A percentile compares a stretch with the other conserved stretches of the same genome.
Evolutionary conservation across 1,140 invertebrate genomes (phyloP).

Genomic region (Meteorus sp.): DNA sequence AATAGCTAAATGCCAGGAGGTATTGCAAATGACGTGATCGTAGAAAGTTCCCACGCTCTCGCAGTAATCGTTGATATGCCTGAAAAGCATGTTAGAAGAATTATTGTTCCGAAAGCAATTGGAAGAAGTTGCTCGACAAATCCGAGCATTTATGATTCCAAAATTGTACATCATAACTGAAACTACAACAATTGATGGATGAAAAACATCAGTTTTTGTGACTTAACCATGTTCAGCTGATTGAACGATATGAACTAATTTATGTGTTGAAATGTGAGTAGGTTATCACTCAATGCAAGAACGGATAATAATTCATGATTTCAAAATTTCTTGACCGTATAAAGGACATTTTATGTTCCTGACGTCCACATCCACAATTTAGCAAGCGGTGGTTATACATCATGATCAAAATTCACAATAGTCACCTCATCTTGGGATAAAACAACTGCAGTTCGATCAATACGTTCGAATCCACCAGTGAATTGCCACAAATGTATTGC

Average conservation of each 20-base stretch:
- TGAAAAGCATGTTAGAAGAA: conserved; percentile 47
- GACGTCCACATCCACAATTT: no score
- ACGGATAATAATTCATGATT: no score
- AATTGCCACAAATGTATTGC: conserved; percentile 94
- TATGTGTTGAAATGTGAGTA: no score
- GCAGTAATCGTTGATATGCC: conserved; percentile 78
- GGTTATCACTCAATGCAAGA: no score
- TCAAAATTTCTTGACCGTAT: no score
- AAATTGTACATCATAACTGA: no score
- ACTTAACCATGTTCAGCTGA: no score
- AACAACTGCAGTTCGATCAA: conserved; percentile 77
- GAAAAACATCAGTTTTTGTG: no score
- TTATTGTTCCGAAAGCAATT: not conserved
- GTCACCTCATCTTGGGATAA: conserved; percentile 73
- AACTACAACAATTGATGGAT: no score
- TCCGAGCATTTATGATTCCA: conserved; percentile 8
- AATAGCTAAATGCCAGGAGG: conserved; percentile 87
- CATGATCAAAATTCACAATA: conserved; percentile 18
- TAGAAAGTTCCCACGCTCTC: conserved; percentile 82
- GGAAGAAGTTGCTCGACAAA: not conserved
- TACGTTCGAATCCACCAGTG: conserved; percentile 85
- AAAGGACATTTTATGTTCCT: no score
- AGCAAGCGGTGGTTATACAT: no score
- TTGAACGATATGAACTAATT: no score
- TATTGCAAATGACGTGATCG: conserved; percentile 90